A percentile compares a stretch with the other conserved stretches of the same genome.
Evolutionary conservation across 2,113 vertebrate genomes (phyloP).

Genomic region (Sceloporus tristichus): DNA sequence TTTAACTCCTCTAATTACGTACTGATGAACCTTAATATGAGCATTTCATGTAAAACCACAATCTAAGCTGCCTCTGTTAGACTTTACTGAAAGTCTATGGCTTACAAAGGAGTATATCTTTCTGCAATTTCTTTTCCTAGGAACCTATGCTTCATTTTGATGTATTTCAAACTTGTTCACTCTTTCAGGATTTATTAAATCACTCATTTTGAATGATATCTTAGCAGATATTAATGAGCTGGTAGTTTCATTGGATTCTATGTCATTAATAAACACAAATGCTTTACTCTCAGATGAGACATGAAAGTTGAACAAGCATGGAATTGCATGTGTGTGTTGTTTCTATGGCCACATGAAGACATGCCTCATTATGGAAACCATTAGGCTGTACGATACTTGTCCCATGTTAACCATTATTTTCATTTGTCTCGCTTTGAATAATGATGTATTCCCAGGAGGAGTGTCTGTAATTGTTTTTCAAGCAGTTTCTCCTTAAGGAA

Average conservation of each 20-base stretch:
- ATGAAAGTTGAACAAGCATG: slow-evolving; percentile 5
- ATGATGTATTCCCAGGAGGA: slow-evolving; percentile 9
- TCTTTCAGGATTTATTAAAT: not conserved
- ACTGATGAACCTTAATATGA: not conserved
- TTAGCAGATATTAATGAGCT: slow-evolving; percentile 4
- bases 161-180: not conserved
- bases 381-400: not conserved
- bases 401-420: slow-evolving; percentile 29
- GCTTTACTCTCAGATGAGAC: not conserved
- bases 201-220: no score
- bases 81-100: not conserved
- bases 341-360: not conserved
- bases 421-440: slow-evolving; percentile 38
- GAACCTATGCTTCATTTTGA: not conserved
- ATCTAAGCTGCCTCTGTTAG: not conserved
- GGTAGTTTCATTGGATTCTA: slow-evolving; percentile 42
- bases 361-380: slow-evolving; percentile 28
- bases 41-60: not conserved
- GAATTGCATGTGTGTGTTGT: slow-evolving; percentile 6
- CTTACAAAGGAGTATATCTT: not conserved
- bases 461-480: slow-evolving; percentile 31
- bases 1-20: not conserved
- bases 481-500: slow-evolving; percentile 37
- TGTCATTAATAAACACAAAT: slow-evolving; percentile 5
- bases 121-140: not conserved